Evolutionary conservation across 2,888 invertebrate genomes (phyloP).

Genomic region (Ariolimax columbianus): DNA sequence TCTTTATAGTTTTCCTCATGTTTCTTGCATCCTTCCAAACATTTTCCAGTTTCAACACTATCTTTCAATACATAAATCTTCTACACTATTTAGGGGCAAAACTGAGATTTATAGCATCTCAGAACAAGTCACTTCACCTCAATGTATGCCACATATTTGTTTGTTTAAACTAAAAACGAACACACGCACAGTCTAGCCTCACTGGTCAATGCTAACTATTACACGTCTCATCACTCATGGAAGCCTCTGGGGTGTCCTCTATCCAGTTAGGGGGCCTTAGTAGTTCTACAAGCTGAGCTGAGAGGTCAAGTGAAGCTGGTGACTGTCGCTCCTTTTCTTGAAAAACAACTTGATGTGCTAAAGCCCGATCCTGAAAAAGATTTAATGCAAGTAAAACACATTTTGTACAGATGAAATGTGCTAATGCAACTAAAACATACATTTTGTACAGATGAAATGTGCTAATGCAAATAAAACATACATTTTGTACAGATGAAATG

Average conservation of each 20-base stretch:
- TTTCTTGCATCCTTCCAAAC: background rate
- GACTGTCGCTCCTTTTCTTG: conserved; percentile 35
- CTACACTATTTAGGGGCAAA: background rate
- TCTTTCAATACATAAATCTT: background rate
- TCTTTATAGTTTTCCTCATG: background rate
- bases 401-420: background rate
- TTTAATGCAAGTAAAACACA: background rate
- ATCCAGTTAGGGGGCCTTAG: conserved; percentile 12
- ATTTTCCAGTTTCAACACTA: background rate
- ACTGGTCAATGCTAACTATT: conserved; percentile 13
- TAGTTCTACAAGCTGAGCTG: conserved; percentile 46
- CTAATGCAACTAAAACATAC: background rate
- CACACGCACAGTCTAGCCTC: background rate
- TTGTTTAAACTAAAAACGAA: background rate
- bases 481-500: no score
- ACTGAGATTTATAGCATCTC: no score
- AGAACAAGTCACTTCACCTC: background rate
- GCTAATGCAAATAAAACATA: background rate
- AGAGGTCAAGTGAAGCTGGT: conserved; percentile 38
- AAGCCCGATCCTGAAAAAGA: conserved; percentile 31
- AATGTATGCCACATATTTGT: background rate
- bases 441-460: background rate
- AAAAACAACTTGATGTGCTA: conserved; percentile 26
- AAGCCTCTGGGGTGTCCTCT: background rate
- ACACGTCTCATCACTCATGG: background rate